Conservation (phyloP, 2,797 vertebrate species). For the Spinus olivaceus region DNA sequence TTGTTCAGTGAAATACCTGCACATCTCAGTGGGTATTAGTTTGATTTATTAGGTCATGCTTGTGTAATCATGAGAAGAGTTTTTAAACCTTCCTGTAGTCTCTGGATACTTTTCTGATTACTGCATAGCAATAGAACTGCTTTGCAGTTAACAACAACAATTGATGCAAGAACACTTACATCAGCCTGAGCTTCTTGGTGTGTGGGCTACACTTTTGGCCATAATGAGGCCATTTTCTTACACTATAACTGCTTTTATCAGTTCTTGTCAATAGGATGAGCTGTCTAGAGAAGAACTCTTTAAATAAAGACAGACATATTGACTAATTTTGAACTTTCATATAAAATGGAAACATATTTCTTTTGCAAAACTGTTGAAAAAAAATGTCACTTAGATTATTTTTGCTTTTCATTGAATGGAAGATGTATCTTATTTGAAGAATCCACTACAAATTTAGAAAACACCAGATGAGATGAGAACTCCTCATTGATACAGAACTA, state of each 20-base stretch:
- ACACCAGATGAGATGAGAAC: slow-evolving; percentile 16
- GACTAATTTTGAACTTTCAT: background rate
- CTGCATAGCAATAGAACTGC: background rate
- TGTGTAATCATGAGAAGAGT: background rate
- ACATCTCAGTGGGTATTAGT: background rate
- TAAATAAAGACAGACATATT: background rate
- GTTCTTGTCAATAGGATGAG: background rate
- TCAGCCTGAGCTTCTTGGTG: background rate
- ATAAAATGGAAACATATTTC: background rate
- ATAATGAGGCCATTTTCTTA: background rate
- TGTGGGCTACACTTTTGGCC: background rate
- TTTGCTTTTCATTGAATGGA: slow-evolving; percentile 12
- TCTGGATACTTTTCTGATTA: background rate
- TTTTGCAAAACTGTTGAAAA: background rate
- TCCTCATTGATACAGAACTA: slow-evolving; percentile 16
- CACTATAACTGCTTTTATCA: background rate
- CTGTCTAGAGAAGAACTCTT: background rate
- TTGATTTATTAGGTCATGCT: background rate
- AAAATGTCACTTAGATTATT: background rate
- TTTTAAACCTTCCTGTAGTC: background rate
- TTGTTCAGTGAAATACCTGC: background rate
- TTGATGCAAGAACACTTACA: background rate
- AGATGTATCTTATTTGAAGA: background rate
- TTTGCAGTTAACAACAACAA: background rate
- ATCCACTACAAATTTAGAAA: slow-evolving; percentile 26